Base-by-base conservation (phyloP, 2,888 invertebrate species). In the Meganola albula region DNA sequence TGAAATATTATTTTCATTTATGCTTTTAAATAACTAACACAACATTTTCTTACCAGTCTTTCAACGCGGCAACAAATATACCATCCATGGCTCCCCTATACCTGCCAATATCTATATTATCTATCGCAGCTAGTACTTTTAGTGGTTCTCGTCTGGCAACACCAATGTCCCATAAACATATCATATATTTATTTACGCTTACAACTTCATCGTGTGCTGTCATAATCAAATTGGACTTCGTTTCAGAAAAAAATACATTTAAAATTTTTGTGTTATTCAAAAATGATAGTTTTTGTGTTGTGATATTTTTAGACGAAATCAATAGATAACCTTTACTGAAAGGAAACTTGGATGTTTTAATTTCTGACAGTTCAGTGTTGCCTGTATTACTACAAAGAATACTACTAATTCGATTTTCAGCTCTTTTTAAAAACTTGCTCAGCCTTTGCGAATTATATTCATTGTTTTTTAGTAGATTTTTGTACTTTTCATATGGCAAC, bases 151-250 rank as follows among this genome's bases (percentile, higher is more conserved):
- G 44, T 12, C 53, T 70, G 37, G 67, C 64, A 57, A 73, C 63
- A 69, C 66, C 68, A 1, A 74, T 51, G 27, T 85, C 78, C 85
- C 85, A 85, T 22, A 85, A 35, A 62, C 79, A 80, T 34, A 77
- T 34, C 1, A 71, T 42, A 52, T 64, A 64, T 44, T 67, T 76
- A 18, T 58, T 55, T 4, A 40, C 42, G 30, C 43, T 60, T 4
- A 44, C 22, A 29, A 21, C 12, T 38, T 63, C 75, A 11, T 49
- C 59, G 33, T 85, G 82, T 11, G 74, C 58, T 1, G 79, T 76
- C 36, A 80, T 40, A n/a, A 83, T 31, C 3, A 80, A 46, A 62
- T 73, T 74, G 3, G 43, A 60, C 54, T 74, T 77, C 0, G 45
- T 72, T 12, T 74, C 70, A 4, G 82, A 82, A 46, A 74, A 66